phyloP scores from a whole-genome alignment of 2,888 invertebrate species.

The Chrysopilus asiliformis region DNA sequence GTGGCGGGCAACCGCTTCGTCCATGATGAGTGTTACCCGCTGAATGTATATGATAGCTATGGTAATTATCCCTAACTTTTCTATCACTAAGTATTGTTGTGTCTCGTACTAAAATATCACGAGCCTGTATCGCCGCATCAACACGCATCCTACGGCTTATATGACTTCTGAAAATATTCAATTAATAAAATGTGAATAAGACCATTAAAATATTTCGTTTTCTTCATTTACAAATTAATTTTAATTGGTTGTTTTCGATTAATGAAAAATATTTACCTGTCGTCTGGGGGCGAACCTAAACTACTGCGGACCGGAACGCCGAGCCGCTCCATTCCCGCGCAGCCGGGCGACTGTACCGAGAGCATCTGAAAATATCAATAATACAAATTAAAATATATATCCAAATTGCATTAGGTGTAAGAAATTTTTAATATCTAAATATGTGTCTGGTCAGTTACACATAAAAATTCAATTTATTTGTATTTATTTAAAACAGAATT shows the following conservation, averaged over 20 bases:
- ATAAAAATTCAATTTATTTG: too few species aligned
- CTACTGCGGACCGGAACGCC: slow-evolving; percentile 41
- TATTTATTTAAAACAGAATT: too few species aligned
- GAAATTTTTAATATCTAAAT: too few species aligned
- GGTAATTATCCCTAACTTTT: slow-evolving; percentile 20
- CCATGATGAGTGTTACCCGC: neutral
- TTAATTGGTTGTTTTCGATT: too few species aligned
- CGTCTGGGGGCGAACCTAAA: slow-evolving; percentile 37
- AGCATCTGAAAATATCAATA: slow-evolving; percentile 51
- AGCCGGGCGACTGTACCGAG: slow-evolving; percentile 59
- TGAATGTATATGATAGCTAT: slow-evolving; percentile 5
- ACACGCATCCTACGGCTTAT: slow-evolving; percentile 35
- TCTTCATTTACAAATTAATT: too few species aligned
- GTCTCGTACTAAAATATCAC: slow-evolving; percentile 28
- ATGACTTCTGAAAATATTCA: slow-evolving; percentile 25
- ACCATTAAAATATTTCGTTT: too few species aligned
- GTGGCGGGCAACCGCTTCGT: slow-evolving; percentile 40
- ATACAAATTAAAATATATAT: too few species aligned
- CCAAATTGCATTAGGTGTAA: too few species aligned
- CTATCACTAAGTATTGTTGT: slow-evolving; percentile 19
- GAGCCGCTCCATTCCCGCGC: slow-evolving; percentile 59
- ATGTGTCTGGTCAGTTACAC: too few species aligned
- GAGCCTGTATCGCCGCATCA: slow-evolving; percentile 32
- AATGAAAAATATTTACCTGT: slow-evolving; percentile 25
- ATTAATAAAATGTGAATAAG: neutral